These are phyloP conservation scores for Copidosoma floridanum DNA, from an alignment of 1,140 invertebrate species.

Conservation along the genomic window DNA sequence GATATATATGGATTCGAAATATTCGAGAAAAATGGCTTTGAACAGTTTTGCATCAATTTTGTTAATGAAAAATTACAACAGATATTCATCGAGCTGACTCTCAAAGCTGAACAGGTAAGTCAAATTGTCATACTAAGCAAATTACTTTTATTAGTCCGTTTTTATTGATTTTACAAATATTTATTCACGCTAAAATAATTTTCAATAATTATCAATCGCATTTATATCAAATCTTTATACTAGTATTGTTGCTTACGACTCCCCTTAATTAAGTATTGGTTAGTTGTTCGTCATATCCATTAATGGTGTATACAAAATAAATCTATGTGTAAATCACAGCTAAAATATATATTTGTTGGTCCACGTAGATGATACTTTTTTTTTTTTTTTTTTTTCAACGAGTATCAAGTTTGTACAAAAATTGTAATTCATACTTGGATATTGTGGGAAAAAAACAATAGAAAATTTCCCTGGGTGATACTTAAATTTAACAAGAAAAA, in stretches of 20 bases:
- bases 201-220: neutral
- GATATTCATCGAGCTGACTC: slow-evolving; percentile 75
- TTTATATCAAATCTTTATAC: too few relatives aligned
- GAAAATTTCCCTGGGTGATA: too few relatives aligned
- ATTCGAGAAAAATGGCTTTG: slow-evolving; percentile 76
- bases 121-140: neutral
- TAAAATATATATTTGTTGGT: slow-evolving; percentile 20
- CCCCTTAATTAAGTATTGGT: slow-evolving; percentile 6
- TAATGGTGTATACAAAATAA: slow-evolving; percentile 22
- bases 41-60: slow-evolving; percentile 94
- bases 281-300: slow-evolving; percentile 23
- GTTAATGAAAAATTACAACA: slow-evolving; percentile 84
- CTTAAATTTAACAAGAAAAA: too few relatives aligned
- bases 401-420: slow-evolving; percentile 5
- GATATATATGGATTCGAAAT: slow-evolving; percentile 80
- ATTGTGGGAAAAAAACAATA: neutral
- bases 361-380: neutral
- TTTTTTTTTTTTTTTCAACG: neutral
- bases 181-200: neutral
- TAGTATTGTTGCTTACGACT: too few relatives aligned
- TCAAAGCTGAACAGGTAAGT: slow-evolving; percentile 70
- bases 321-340: slow-evolving; percentile 33
- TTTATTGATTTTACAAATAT: neutral
- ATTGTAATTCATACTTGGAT: neutral
- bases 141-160: too few relatives aligned